Conservation (phyloP, 2,888 invertebrate genomes). For the Hofmannophila pseudospretella region DNA sequence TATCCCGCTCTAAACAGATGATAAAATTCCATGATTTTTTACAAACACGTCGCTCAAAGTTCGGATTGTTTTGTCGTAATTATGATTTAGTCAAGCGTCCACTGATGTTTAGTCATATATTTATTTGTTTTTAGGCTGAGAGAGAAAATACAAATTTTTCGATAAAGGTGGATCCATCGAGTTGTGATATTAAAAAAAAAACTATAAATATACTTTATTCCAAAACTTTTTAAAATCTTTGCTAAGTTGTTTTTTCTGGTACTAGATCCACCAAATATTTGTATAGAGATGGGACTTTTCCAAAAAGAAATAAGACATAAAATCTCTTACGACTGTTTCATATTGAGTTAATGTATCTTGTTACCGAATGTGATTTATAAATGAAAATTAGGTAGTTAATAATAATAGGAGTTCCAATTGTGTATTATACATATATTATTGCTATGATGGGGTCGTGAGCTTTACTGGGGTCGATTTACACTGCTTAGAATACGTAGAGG, state of each 20-base stretch:
- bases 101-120: conserved; percentile 40
- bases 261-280: conserved; percentile 21
- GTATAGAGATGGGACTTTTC: conserved; percentile 16
- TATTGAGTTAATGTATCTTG: conserved; percentile 56
- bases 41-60: no score
- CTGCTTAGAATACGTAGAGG: no score
- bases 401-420: conserved; percentile 78
- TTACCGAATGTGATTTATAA: conserved; percentile 74
- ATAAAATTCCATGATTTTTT: no score
- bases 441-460: no score
- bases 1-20: no score
- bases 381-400: conserved; percentile 70
- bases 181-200: conserved; percentile 21
- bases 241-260: not conserved
- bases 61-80: conserved; percentile 25
- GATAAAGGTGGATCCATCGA: conserved; percentile 23
- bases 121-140: conserved; percentile 27
- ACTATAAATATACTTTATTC: conserved; percentile 13
- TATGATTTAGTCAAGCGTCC: conserved; percentile 23
- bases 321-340: conserved; percentile 58
- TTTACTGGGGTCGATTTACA: no score
- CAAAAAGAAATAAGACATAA: conserved; percentile 14
- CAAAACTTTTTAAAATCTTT: conserved; percentile 15
- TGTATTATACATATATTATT: conserved; percentile 41
- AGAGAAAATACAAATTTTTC: conserved; percentile 18